Evolutionary conservation across 2,888 invertebrate species (phyloP), one percentile per base, ranked within the genome.

Genomic region (Drosophila eohydei): DNA sequence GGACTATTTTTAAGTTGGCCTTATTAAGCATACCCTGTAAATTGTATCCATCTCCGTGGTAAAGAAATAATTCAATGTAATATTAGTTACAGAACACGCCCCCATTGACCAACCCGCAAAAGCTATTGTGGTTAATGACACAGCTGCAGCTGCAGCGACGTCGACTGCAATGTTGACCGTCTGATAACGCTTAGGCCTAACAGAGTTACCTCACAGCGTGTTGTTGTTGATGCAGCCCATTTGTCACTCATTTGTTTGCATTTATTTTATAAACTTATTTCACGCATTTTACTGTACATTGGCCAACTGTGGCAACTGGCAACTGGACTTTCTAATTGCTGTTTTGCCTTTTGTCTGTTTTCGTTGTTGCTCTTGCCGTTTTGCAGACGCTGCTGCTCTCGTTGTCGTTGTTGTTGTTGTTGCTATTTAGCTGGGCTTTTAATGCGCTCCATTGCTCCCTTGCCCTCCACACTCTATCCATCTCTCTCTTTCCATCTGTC

Each of bases 271-370:
- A 64, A 67, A 83, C 76, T 74, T 83, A 81, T 75, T 84, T 73
- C 69, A 81, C 83, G 74, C 81, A 81, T 81, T 67, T 81, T 72
- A 68, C 59, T 69, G 56, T 80, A 74, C 72, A 71, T 69, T 69
- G 68, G 44, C 67, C 79, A 75, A 72, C 60, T 65, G 74, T 65
- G 74, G 55, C 60, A 64, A 34, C 38, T 58, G 43, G 50, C 56
- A 73, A 70, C 67, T 78, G 65, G 72, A 88, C 86, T 86, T 86
- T 86, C 89, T 86, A 86, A 88, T 86, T 78, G 84, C 63, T 74
- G 63, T 71, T 74, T 78, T 71, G 67, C 59, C 66, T 78, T 69
- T 83, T 67, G 71, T 80, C 30, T 61, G 67, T 38, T 60, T 71
- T 54, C 59, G 60, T 54, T 52, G 38, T 54, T 40, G 38, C 56